Evolutionary conservation across 1,140 invertebrate genomes (phyloP), one percentile per base, ranked within the genome.

Genomic region (Drosophila sechellia): DNA sequence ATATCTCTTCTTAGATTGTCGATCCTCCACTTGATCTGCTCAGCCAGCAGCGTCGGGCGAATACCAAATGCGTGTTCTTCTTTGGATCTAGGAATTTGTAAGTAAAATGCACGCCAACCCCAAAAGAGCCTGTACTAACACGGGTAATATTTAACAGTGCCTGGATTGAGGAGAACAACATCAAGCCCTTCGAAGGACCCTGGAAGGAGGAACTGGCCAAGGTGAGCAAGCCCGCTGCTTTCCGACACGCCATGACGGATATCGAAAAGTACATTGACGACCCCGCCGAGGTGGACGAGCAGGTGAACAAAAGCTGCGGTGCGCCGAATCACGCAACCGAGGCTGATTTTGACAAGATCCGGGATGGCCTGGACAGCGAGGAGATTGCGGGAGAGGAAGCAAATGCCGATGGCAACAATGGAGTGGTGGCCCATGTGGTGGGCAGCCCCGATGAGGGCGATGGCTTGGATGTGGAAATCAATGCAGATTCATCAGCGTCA

Each of bases 1-100:
- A 65, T 13, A 22, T n/a, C 13, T 42, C 25, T 1, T 11, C 42
- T 50, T 79, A 92, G 97, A 95, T 98, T 77, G 95, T 96, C 11
- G 93, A 95, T 59, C 95, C 95, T 5, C 94, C 95, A 17, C 93
- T 95, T 63, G 95, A 96, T 68, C 90, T 95, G 81, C 65, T 84
- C 0, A 95, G 95, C 90, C 94, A 94, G 74, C 94, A 95, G 49
- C 71, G 66, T 25, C 96, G 95, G 79, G 93, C 92, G 8, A 93
- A 95, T 92, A 69, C 92, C 97, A 96, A 97, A 79, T 98, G 97
- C 93, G 96, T 98, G 66, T 98, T 96, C 92, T 98, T 99, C 93
- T 98, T 97, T 94, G 98, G 98, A 50, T 96, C 96, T 37, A 96
- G 97, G 78, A 98, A 98, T 92, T 98, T 96, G 97, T 98, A 94